Evolutionary conservation across 2,888 invertebrate species (phyloP).

Genomic region (Leptura quadrifasciata): DNA sequence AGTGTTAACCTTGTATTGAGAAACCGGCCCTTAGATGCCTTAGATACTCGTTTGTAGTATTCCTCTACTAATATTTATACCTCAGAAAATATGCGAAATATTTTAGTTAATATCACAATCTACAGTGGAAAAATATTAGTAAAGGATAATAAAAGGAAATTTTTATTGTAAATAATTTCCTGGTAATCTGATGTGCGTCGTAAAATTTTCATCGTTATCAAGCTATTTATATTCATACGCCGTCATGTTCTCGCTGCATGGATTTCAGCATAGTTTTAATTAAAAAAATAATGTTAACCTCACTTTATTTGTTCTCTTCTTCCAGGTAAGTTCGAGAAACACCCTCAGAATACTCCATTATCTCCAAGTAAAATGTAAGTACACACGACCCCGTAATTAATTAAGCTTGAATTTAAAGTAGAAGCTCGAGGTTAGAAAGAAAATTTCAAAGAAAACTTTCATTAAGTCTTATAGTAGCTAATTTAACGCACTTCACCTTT

Average conservation of each 20-base stretch:
- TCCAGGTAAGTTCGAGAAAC: constrained; percentile 30
- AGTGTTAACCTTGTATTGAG: no score
- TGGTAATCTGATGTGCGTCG: not conserved
- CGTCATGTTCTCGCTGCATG: not conserved
- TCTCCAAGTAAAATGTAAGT: constrained; percentile 31
- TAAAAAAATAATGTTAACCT: constrained; percentile 14
- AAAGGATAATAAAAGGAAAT: no score
- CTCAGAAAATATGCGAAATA: no score
- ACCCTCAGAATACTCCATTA: constrained; percentile 19
- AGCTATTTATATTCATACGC: not conserved
- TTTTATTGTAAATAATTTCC: not conserved
- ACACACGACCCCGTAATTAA: constrained; percentile 21
- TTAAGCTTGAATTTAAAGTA: constrained; percentile 25
- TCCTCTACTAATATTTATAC: no score
- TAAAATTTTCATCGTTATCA: not conserved
- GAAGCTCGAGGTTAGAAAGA: not conserved
- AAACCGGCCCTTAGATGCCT: no score
- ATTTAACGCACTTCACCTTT: constrained; percentile 20
- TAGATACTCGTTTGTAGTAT: no score
- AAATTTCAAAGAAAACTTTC: constrained; percentile 32
- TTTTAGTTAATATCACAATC: no score
- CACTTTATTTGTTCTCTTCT: constrained; percentile 16
- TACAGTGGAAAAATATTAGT: no score
- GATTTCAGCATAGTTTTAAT: not conserved
- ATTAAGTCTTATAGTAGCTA: constrained; percentile 16